Evolutionary conservation across 2,888 invertebrate species (phyloP).

Genomic region (Oligia strigilis): DNA sequence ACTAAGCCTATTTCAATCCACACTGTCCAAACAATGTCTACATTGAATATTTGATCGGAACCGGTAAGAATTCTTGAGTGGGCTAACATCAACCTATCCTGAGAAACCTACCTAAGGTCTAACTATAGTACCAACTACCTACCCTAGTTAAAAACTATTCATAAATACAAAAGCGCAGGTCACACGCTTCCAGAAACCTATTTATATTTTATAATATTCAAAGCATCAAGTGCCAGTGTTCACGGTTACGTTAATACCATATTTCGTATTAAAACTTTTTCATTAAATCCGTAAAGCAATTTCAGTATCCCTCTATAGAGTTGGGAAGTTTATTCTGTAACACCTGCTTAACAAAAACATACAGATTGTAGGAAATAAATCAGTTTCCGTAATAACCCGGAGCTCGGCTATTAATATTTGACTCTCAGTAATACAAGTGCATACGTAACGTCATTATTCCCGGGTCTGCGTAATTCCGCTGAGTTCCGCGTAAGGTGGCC

Average conservation of each 20-base stretch:
- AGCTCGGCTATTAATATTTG: slow-evolving; percentile 65
- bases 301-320: slow-evolving; percentile 31
- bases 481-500: slow-evolving; percentile 51
- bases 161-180: slow-evolving; percentile 22
- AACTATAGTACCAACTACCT: not conserved
- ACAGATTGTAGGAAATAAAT: slow-evolving; percentile 52
- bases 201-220: slow-evolving; percentile 27
- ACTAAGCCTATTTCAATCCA: not conserved
- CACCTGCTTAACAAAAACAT: slow-evolving; percentile 45
- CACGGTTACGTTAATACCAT: slow-evolving; percentile 38
- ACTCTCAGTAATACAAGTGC: slow-evolving; percentile 63
- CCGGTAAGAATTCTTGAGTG: not conserved
- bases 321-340: slow-evolving; percentile 47
- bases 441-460: slow-evolving; percentile 66
- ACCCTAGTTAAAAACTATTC: not conserved
- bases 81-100: not conserved
- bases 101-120: too few species aligned
- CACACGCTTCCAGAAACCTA: not conserved
- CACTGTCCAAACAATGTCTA: too few species aligned
- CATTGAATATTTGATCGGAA: not conserved
- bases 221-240: slow-evolving; percentile 39
- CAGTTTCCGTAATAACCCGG: slow-evolving; percentile 48
- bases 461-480: slow-evolving; percentile 53
- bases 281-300: slow-evolving; percentile 51
- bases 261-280: slow-evolving; percentile 60